Conservation (phyloP, 2,113 vertebrate species). For the Malaclemys terrapin region DNA sequence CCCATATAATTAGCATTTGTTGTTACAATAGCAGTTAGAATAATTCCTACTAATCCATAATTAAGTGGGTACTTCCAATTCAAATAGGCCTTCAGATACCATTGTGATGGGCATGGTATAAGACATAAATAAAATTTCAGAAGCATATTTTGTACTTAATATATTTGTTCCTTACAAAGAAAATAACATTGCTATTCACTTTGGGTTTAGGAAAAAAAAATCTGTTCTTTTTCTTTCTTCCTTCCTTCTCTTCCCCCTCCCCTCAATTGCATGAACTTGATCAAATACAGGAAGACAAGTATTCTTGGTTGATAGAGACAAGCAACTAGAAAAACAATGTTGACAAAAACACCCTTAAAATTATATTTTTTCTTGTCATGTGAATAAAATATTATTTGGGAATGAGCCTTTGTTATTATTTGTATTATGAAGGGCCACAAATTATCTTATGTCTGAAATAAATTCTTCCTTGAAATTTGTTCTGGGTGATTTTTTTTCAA, state of each 20-base stretch:
- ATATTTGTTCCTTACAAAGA: slow-evolving; percentile 1
- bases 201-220: neutral
- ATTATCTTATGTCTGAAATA: neutral
- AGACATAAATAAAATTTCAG: slow-evolving; percentile 27
- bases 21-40: neutral
- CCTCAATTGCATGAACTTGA: slow-evolving; percentile 1
- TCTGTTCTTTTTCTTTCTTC: neutral
- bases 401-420: neutral
- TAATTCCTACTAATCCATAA: neutral
- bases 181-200: slow-evolving; percentile 30
- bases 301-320: slow-evolving; percentile 5
- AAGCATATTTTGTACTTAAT: slow-evolving; percentile 18
- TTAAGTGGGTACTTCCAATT: neutral
- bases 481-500: neutral
- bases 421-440: neutral
- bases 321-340: slow-evolving; percentile 13
- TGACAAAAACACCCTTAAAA: neutral
- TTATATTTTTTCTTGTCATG: neutral
- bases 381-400: neutral
- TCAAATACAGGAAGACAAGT: neutral
- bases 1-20: neutral
- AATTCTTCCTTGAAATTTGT: neutral
- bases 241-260: neutral
- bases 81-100: neutral
- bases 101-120: neutral